Conservation (phyloP, 2,113 vertebrate species). For the Tretioscincus oriximinensis region DNA sequence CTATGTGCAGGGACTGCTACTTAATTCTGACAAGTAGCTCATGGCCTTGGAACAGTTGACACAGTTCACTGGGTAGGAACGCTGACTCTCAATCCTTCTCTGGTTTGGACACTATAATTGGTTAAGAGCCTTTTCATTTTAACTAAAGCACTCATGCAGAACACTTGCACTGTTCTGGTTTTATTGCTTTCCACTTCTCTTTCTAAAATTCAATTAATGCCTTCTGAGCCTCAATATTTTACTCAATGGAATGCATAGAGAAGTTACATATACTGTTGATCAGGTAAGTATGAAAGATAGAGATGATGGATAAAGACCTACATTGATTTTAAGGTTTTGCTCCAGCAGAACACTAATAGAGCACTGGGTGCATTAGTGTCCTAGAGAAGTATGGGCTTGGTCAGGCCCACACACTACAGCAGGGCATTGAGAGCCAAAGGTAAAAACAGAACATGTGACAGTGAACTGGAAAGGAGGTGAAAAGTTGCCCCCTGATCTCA, state of each 20-base stretch:
- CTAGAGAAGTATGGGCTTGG: neutral
- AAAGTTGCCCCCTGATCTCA: neutral
- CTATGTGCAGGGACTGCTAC: constrained; percentile 5
- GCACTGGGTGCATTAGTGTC: neutral
- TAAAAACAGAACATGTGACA: neutral
- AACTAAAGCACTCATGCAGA: constrained; percentile 56
- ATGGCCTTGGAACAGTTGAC: constrained; percentile 47
- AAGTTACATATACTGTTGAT: neutral
- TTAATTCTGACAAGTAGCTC: neutral
- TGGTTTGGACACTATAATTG: constrained; percentile 60
- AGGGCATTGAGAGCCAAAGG: neutral
- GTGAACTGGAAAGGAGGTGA: constrained; percentile 37
- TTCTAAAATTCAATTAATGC: constrained; percentile 5
- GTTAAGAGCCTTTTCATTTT: constrained; percentile 62
- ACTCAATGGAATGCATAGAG: neutral
- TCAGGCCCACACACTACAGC: constrained; percentile 4
- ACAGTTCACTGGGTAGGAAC: constrained; percentile 60
- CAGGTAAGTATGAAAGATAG: neutral
- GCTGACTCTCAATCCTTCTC: constrained; percentile 49
- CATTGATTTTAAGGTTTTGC: neutral
- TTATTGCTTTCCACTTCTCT: neutral
- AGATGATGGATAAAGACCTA: neutral
- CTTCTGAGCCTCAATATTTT: neutral
- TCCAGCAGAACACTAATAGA: constrained; percentile 21
- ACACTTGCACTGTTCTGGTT: constrained; percentile 48